Evolutionary conservation across 2,888 invertebrate species (phyloP).

Genomic region (Phyllotreta cruciferae): DNA sequence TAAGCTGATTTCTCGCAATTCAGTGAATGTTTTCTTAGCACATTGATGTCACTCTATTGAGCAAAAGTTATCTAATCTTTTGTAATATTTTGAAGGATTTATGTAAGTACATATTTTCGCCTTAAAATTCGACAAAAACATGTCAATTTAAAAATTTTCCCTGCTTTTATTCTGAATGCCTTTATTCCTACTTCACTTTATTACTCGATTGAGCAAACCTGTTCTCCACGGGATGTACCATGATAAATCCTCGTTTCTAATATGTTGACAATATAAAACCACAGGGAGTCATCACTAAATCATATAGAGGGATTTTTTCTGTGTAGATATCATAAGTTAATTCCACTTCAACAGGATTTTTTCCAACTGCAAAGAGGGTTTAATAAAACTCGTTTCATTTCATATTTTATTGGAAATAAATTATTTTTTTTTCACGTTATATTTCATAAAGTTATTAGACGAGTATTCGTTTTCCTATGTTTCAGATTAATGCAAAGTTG

Average conservation of each 20-base stretch:
- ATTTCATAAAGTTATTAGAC: not conserved
- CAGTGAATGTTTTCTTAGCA: slow-evolving; percentile 11
- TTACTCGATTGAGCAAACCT: slow-evolving; percentile 22
- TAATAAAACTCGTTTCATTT: not conserved
- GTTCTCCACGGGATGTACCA: slow-evolving; percentile 40
- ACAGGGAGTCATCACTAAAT: slow-evolving; percentile 46
- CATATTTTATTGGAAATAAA: not conserved
- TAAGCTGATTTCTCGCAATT: slow-evolving; percentile 12
- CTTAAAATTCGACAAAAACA: too few relatives aligned
- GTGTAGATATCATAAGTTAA: slow-evolving; percentile 9
- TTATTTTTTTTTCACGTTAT: too few relatives aligned
- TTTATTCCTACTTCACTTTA: slow-evolving; percentile 11
- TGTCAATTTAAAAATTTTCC: too few relatives aligned
- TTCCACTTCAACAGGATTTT: not conserved
- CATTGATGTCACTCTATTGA: slow-evolving; percentile 3
- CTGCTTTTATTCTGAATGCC: not conserved
- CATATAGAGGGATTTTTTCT: slow-evolving; percentile 38
- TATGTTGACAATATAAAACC: slow-evolving; percentile 49
- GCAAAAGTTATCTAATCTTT: slow-evolving; percentile 1
- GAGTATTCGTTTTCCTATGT: slow-evolving; percentile 36
- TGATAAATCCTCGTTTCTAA: slow-evolving; percentile 46
- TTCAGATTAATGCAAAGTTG: slow-evolving; percentile 68
- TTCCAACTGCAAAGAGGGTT: too few relatives aligned
- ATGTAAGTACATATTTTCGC: too few relatives aligned
- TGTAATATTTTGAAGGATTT: too few relatives aligned